Conservation (phyloP, 2,113 vertebrate genomes). For the Colaptes auratus region DNA sequence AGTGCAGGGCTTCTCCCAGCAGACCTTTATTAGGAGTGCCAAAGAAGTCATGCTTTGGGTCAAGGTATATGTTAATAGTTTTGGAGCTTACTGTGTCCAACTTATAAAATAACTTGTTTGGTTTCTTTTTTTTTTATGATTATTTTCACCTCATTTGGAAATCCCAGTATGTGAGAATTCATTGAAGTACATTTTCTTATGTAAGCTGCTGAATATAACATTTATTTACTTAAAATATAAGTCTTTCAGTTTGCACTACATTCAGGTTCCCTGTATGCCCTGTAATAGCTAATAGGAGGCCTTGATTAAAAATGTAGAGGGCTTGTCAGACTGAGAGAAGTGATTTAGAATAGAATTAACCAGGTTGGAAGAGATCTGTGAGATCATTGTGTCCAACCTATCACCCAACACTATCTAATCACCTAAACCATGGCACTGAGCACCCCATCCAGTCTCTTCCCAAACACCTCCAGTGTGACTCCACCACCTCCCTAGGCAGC, state of each 20-base stretch:
- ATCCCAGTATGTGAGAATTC: not conserved
- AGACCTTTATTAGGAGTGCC: not conserved
- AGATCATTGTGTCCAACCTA: too few species aligned
- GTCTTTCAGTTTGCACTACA: not conserved
- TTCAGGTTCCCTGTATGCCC: not conserved
- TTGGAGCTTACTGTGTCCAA: not conserved
- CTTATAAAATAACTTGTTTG: not conserved
- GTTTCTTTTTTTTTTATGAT: not conserved
- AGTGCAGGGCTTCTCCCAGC: not conserved
- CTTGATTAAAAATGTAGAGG: conserved; percentile 20
- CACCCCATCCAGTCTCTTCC: too few species aligned
- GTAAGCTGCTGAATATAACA: not conserved
- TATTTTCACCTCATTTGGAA: not conserved
- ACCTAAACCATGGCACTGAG: too few species aligned
- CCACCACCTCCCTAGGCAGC: too few species aligned
- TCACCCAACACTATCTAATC: too few species aligned
- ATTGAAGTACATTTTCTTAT: not conserved
- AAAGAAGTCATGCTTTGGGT: not conserved
- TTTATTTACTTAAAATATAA: not conserved
- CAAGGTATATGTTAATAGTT: not conserved
- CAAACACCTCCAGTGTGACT: too few species aligned
- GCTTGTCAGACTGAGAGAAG: not conserved
- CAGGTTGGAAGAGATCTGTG: too few species aligned
- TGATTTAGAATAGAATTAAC: not conserved
- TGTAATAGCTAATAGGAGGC: not conserved